phyloP scores from a whole-genome alignment of 2,113 vertebrate genomes.

The Microcebus jonahi region DNA sequence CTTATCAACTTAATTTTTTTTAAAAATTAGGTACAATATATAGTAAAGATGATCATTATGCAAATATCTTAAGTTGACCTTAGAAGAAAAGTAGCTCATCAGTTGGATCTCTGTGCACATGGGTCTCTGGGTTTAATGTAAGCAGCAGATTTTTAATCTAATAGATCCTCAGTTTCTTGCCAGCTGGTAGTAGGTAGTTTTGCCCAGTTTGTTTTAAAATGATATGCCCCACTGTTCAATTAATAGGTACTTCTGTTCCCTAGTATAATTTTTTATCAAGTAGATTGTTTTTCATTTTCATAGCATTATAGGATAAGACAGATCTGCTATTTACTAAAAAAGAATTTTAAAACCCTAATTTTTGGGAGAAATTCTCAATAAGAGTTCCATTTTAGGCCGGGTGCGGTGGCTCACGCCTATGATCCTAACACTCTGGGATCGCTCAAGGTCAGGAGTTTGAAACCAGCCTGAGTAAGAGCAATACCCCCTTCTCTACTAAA shows the following conservation, averaged over 20 bases:
- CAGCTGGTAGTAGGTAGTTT: background rate
- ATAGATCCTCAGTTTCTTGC: conserved; percentile 10
- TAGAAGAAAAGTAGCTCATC: conserved; percentile 7
- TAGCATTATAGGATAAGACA: background rate
- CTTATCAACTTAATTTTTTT: background rate
- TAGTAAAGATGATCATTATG: background rate
- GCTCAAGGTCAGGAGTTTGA: too few relatives aligned
- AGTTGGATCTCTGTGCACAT: background rate
- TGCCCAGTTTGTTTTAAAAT: conserved; percentile 42
- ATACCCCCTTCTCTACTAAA: too few relatives aligned
- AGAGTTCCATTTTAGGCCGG: background rate
- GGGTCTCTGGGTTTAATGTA: background rate
- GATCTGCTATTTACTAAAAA: background rate
- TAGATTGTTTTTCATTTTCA: background rate
- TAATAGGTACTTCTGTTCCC: background rate
- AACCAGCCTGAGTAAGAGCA: too few relatives aligned
- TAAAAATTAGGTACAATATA: background rate
- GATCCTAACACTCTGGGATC: too few relatives aligned
- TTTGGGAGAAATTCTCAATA: background rate
- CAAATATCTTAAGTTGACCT: background rate
- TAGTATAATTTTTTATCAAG: background rate
- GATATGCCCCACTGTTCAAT: background rate
- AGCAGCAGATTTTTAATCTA: conserved; percentile 44
- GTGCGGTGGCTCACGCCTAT: too few relatives aligned
- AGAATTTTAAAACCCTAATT: background rate